Evolutionary conservation across 1,140 invertebrate genomes (phyloP).

Genomic region (Drusus annulatus): DNA sequence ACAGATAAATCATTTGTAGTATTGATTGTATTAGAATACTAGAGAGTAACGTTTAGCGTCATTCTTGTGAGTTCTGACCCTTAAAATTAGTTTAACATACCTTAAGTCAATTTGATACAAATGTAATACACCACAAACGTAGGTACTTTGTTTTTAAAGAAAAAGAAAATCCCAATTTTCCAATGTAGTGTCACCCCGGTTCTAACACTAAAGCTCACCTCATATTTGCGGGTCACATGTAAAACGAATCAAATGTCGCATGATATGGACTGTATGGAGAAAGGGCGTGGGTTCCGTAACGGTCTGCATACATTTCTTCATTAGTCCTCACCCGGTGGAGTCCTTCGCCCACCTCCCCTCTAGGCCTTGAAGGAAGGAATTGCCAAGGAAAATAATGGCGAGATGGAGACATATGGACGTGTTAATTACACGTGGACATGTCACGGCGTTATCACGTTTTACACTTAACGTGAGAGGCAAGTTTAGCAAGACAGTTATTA

Average conservation of each 20-base stretch:
- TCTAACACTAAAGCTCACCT: slow-evolving; percentile 15
- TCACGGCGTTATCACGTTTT: slow-evolving; percentile 8
- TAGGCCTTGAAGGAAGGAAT: slow-evolving; percentile 1
- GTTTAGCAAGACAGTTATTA: slow-evolving; percentile 13
- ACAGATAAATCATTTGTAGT: too few relatives aligned
- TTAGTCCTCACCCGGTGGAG: slow-evolving; percentile 46
- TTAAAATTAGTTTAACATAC: too few relatives aligned
- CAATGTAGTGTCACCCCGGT: neutral
- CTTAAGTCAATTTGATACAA: too few relatives aligned
- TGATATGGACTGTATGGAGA: slow-evolving; percentile 41
- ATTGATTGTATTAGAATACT: too few relatives aligned
- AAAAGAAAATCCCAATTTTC: too few relatives aligned
- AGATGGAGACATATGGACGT: slow-evolving; percentile 37
- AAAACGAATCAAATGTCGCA: slow-evolving; percentile 40
- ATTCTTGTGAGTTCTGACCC: too few relatives aligned
- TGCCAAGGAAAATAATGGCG: slow-evolving; percentile 30
- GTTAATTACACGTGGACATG: slow-evolving; percentile 32
- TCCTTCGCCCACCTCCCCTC: slow-evolving; percentile 33
- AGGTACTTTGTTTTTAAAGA: too few relatives aligned
- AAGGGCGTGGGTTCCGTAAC: slow-evolving; percentile 10
- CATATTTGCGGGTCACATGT: slow-evolving; percentile 42
- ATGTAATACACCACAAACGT: too few relatives aligned
- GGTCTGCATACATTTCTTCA: slow-evolving; percentile 53
- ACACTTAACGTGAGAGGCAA: slow-evolving; percentile 19
- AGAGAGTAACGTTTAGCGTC: too few relatives aligned